These are phyloP conservation scores for Psittacula echo DNA, from an alignment of 2,797 vertebrate genomes.

Conservation along the genomic window DNA sequence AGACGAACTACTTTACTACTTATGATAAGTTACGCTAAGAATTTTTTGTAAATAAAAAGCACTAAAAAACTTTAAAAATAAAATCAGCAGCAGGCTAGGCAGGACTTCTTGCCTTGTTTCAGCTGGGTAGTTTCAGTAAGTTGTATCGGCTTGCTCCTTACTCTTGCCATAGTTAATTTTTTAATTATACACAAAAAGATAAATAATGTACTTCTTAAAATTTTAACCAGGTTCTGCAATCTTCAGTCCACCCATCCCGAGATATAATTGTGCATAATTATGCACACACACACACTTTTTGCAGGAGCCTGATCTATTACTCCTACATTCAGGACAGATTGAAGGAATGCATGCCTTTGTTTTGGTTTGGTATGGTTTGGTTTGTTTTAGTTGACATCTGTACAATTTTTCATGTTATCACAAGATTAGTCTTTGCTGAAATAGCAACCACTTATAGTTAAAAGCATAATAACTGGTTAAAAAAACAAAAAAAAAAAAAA, in stretches of 20 bases:
- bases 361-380: fast-evolving
- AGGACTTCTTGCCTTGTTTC: neutral
- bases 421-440: neutral
- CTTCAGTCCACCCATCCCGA: neutral
- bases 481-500: neutral
- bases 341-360: neutral
- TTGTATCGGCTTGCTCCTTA: neutral
- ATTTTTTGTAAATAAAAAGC: neutral
- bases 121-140: neutral
- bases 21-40: neutral
- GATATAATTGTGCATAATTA: neutral
- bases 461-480: neutral
- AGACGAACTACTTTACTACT: neutral
- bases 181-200: neutral
- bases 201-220: neutral
- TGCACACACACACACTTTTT: fast-evolving
- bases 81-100: neutral
- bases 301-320: neutral
- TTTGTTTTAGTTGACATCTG: neutral
- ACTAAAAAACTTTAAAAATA: neutral
- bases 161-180: neutral
- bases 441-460: neutral
- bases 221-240: neutral
- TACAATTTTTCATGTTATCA: neutral
- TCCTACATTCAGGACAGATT: neutral